Conservation (phyloP, 2,113 vertebrate genomes). For the Gymnobelideus leadbeateri region DNA sequence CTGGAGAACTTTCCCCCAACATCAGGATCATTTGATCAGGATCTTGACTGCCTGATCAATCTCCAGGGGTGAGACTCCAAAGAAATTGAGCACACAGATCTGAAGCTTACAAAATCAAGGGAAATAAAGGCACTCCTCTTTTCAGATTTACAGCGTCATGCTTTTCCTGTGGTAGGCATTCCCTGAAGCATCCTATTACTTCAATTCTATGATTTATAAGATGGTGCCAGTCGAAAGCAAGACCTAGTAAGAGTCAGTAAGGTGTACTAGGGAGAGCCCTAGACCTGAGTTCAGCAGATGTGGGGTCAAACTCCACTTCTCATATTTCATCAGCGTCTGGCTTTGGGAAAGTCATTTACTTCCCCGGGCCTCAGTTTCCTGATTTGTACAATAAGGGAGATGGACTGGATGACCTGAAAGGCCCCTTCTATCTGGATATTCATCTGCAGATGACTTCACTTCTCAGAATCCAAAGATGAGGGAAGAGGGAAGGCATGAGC, state of each 20-base stretch:
- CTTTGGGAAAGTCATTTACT: background rate
- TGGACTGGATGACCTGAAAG: background rate
- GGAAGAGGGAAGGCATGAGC: background rate
- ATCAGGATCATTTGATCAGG: background rate
- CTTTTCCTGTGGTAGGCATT: background rate
- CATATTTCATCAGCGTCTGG: background rate
- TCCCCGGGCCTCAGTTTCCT: background rate
- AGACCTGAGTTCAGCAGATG: background rate
- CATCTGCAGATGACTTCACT: background rate
- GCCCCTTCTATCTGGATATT: background rate
- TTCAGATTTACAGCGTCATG: background rate
- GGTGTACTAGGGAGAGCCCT: too few relatives aligned
- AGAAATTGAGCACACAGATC: background rate
- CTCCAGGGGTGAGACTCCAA: background rate
- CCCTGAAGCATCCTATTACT: background rate
- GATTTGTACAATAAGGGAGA: background rate
- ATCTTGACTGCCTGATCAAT: background rate
- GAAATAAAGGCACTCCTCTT: background rate
- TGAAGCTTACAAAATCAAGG: background rate
- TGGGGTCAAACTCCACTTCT: background rate
- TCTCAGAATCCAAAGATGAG: background rate
- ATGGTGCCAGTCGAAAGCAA: background rate
- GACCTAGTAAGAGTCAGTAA: background rate
- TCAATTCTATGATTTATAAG: background rate
- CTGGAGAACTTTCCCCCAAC: background rate